phyloP scores from a whole-genome alignment of 2,113 vertebrate genomes.

The Laticauda laticaudata region DNA sequence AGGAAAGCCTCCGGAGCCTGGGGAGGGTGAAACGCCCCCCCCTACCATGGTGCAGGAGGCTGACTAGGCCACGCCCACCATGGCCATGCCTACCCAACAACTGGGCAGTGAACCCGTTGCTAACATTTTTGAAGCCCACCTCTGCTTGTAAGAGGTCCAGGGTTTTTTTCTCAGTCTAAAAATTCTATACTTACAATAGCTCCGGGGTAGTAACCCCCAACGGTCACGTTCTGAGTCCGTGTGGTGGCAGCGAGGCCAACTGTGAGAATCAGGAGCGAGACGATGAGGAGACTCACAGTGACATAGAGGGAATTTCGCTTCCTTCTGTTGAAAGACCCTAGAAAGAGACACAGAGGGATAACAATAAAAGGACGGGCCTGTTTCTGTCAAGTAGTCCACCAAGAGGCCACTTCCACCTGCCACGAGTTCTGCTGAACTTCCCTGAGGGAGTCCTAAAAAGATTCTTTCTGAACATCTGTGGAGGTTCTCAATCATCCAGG shows the following conservation, averaged over 20 bases:
- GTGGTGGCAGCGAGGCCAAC: constrained; percentile 95
- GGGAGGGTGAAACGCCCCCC: too few relatives aligned
- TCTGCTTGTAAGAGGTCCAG: not conserved
- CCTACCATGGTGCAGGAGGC: too few relatives aligned
- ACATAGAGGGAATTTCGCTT: constrained; percentile 95
- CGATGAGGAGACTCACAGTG: constrained; percentile 89
- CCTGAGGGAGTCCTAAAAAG: not conserved
- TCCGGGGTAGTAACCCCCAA: constrained; percentile 97
- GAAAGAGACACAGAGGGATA: constrained; percentile 64
- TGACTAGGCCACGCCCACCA: too few relatives aligned
- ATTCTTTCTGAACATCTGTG: not conserved
- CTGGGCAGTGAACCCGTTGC: too few relatives aligned
- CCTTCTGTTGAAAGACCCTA: constrained; percentile 94
- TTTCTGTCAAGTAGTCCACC: constrained; percentile 37
- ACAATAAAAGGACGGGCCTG: constrained; percentile 62
- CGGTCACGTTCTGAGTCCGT: constrained; percentile 96
- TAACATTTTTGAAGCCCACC: too few relatives aligned
- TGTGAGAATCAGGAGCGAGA: constrained; percentile 92
- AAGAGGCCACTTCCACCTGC: constrained; percentile 33
- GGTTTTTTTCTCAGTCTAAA: constrained; percentile 60
- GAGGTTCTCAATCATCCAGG: too few relatives aligned
- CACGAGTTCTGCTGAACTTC: not conserved
- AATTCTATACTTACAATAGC: constrained; percentile 89
- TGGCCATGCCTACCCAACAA: too few relatives aligned
- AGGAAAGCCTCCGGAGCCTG: too few relatives aligned